Conservation (phyloP, 2,797 vertebrate genomes). For the Arrhamphus sclerolepis region DNA sequence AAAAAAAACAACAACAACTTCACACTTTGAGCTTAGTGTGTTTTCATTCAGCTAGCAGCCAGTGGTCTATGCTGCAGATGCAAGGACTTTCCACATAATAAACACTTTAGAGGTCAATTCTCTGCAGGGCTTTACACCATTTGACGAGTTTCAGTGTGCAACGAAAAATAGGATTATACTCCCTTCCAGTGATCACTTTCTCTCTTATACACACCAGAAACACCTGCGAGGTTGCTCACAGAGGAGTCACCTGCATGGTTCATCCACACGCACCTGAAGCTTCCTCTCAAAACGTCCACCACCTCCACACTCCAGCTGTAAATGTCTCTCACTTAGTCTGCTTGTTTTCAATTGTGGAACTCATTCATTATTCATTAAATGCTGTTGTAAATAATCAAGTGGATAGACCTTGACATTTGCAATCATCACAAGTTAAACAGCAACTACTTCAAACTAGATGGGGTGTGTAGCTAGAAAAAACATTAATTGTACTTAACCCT, state of each 20-base stretch:
- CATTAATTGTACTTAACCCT: too few species aligned
- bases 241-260: constrained; percentile 37
- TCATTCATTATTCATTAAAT: neutral
- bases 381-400: neutral
- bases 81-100: constrained; percentile 58
- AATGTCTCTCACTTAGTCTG: neutral
- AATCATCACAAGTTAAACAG: neutral
- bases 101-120: constrained; percentile 50
- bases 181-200: constrained; percentile 9
- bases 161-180: constrained; percentile 36
- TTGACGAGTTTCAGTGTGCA: constrained; percentile 9
- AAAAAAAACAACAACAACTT: constrained; percentile 7
- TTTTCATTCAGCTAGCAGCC: constrained; percentile 27
- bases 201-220: constrained; percentile 20
- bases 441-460: neutral
- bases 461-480: too few species aligned
- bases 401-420: neutral
- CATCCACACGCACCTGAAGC: constrained; percentile 24
- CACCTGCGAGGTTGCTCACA: constrained; percentile 48
- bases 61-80: constrained; percentile 19
- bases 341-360: neutral
- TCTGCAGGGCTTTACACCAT: constrained; percentile 30
- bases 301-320: neutral
- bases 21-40: constrained; percentile 12
- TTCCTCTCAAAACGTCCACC: neutral